phyloP scores from a whole-genome alignment of 2,113 vertebrate species.

The Balaenoptera acutorostrata region DNA sequence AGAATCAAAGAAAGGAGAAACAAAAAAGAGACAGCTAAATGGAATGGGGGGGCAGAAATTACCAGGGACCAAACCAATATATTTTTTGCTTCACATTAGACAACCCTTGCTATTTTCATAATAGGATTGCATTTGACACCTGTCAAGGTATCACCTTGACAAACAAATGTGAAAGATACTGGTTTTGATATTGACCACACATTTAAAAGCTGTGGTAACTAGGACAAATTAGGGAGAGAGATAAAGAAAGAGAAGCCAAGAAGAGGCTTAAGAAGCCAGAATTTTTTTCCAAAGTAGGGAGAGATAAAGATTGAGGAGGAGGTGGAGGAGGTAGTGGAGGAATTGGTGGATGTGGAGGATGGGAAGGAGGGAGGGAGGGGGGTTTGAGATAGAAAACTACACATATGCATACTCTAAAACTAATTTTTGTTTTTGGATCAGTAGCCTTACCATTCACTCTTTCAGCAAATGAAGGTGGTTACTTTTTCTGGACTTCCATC shows the following conservation, averaged over 20 bases:
- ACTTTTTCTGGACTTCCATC: neutral
- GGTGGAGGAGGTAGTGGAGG: neutral
- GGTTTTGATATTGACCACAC: neutral
- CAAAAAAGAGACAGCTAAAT: neutral
- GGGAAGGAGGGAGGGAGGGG: neutral
- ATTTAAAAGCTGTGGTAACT: neutral
- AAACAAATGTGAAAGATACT: neutral
- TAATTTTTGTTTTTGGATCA: neutral
- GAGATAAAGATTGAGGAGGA: neutral
- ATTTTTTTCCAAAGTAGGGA: neutral
- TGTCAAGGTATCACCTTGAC: neutral
- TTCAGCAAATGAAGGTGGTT: neutral
- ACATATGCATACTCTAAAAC: neutral
- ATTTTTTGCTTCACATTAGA: neutral
- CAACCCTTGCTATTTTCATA: neutral
- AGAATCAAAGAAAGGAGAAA: neutral
- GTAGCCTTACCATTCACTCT: neutral
- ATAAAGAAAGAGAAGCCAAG: neutral
- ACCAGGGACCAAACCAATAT: neutral
- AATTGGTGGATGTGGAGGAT: neutral
- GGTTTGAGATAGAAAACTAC: neutral
- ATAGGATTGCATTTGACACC: neutral
- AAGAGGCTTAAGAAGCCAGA: conserved; percentile 13
- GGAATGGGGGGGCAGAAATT: neutral
- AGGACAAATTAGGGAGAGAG: neutral